These are phyloP conservation scores for Agrochola circellaris DNA, from an alignment of 2,888 invertebrate species.

Conservation along the genomic window DNA sequence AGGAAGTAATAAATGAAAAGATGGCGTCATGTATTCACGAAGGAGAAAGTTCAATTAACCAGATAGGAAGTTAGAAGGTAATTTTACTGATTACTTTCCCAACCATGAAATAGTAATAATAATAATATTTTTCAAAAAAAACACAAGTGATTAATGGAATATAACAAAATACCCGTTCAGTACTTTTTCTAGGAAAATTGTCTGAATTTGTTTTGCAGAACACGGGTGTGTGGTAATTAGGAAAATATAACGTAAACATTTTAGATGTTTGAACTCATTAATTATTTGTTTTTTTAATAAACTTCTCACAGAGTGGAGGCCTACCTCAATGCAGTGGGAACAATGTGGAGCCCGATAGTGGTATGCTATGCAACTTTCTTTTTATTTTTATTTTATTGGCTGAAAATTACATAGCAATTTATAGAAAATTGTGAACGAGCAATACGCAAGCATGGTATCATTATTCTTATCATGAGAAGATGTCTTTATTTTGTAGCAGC, in stretches of 20 bases:
- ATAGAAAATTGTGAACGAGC: background rate
- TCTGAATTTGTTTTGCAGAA: background rate
- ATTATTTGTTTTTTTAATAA: background rate
- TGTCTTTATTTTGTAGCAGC: background rate
- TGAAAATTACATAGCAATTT: background rate
- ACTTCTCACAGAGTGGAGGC: background rate
- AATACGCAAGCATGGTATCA: background rate
- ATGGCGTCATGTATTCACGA: background rate
- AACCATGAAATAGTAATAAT: background rate
- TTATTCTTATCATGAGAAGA: background rate
- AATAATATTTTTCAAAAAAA: background rate
- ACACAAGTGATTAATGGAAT: background rate
- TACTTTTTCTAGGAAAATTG: background rate
- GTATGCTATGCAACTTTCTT: too few species aligned
- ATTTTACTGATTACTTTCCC: too few species aligned
- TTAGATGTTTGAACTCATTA: background rate
- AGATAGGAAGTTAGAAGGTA: background rate
- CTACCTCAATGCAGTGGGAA: background rate
- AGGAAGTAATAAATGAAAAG: background rate
- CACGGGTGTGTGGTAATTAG: background rate
- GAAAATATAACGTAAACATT: background rate
- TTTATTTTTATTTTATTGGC: too few species aligned
- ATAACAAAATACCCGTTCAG: background rate
- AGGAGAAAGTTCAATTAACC: background rate
- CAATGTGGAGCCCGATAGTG: background rate